Conservation (phyloP, 92 coral and sea anemone genomes). For the Micromussa lordhowensis region DNA sequence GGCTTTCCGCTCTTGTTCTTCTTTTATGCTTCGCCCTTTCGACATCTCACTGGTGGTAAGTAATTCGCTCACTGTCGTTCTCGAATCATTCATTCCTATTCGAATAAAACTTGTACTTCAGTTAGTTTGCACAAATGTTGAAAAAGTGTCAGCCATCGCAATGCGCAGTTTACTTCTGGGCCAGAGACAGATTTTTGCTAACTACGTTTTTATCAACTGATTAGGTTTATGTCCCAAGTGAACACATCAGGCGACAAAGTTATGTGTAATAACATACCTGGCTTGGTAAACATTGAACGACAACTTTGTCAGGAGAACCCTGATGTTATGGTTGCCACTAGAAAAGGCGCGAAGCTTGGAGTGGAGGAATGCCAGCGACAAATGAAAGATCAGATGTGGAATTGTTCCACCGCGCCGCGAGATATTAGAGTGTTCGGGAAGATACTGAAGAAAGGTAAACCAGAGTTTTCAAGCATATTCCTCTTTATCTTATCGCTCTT, state of each 20-base stretch:
- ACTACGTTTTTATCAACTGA: neutral
- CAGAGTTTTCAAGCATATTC: neutral
- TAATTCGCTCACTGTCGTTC: neutral
- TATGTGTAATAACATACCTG: slow-evolving; percentile 87
- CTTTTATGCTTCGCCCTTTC: slow-evolving; percentile 14
- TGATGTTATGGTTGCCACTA: slow-evolving; percentile 91
- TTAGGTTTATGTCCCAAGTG: slow-evolving; percentile 94
- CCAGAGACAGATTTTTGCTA: neutral
- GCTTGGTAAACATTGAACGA: slow-evolving; percentile 80
- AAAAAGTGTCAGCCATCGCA: neutral
- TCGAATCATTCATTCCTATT: neutral
- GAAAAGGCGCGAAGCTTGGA: slow-evolving; percentile 92
- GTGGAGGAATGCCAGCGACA: slow-evolving; percentile 89
- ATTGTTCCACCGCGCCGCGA: slow-evolving; percentile 86
- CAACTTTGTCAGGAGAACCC: slow-evolving; percentile 91
- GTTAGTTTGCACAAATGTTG: neutral
- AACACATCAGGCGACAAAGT: slow-evolving; percentile 84
- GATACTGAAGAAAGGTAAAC: slow-evolving; percentile 87
- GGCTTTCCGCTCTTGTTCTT: slow-evolving; percentile 3
- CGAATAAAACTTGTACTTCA: neutral
- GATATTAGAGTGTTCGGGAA: slow-evolving; percentile 91
- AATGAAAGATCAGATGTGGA: slow-evolving; percentile 88
- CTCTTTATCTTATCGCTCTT: neutral
- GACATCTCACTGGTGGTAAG: slow-evolving; percentile 80
- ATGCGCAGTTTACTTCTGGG: neutral